These are phyloP conservation scores for Drosophila obscura DNA, from an alignment of 1,140 invertebrate genomes.

Conservation along the genomic window DNA sequence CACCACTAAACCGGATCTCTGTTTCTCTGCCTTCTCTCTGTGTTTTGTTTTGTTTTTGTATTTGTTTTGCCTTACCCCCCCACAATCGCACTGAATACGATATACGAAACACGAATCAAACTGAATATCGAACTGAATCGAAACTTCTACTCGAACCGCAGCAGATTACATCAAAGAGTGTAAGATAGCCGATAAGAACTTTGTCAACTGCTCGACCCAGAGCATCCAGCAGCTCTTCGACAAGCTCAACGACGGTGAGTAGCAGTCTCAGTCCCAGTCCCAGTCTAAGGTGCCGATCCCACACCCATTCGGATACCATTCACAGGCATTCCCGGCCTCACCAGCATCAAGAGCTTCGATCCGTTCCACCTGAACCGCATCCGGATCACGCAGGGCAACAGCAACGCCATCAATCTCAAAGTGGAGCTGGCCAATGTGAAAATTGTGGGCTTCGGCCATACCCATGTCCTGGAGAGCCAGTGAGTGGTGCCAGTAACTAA, in stretches of 20 bases:
- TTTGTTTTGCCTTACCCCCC: conserved; percentile 25
- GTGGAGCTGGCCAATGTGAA: conserved; percentile 87
- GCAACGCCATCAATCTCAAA: conserved; percentile 88
- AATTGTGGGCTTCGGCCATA: conserved; percentile 87
- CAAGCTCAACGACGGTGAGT: conserved; percentile 85
- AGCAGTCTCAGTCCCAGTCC: too few species aligned
- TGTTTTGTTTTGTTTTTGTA: conserved; percentile 24
- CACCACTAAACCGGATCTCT: conserved; percentile 75
- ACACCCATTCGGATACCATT: neutral
- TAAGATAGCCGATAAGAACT: conserved; percentile 86
- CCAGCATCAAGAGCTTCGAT: conserved; percentile 86
- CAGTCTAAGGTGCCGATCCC: neutral
- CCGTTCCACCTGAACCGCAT: conserved; percentile 87
- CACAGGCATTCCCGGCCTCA: conserved; percentile 78
- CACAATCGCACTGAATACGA: conserved; percentile 19
- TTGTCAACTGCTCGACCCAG: conserved; percentile 87
- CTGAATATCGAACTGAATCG: conserved; percentile 47
- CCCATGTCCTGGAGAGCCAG: conserved; percentile 87
- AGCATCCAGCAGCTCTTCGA: conserved; percentile 87
- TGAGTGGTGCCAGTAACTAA: conserved; percentile 70
- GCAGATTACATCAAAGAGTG: conserved; percentile 88
- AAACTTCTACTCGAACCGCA: conserved; percentile 84
- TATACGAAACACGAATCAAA: conserved; percentile 23
- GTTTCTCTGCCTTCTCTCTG: conserved; percentile 57
- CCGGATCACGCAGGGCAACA: conserved; percentile 87